Evolutionary conservation across 2,113 vertebrate species (phyloP).

Genomic region (Boleophthalmus pectinirostris): DNA sequence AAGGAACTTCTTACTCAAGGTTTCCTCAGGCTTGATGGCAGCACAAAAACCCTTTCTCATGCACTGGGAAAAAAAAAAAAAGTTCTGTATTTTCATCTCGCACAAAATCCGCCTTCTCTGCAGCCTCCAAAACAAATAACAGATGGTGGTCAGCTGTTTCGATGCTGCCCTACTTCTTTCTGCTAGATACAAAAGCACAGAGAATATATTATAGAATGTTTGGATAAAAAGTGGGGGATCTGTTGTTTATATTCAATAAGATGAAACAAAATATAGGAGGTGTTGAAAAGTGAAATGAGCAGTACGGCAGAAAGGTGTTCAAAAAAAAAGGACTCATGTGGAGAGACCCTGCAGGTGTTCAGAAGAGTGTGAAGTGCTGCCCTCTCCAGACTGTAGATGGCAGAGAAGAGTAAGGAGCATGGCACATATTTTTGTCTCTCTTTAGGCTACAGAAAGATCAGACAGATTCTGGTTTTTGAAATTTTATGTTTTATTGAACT

Average conservation of each 20-base stretch:
- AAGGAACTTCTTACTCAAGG: constrained; percentile 34
- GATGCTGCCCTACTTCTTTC: constrained; percentile 69
- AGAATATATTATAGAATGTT: constrained; percentile 12
- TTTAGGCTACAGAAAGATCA: constrained; percentile 34
- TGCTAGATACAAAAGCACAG: constrained; percentile 30
- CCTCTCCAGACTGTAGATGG: constrained; percentile 69
- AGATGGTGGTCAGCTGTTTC: constrained; percentile 85
- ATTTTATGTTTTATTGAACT: constrained; percentile 6
- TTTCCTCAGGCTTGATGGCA: constrained; percentile 36
- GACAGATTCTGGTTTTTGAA: constrained; percentile 8
- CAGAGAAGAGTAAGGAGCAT: constrained; percentile 55
- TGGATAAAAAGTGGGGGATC: neutral
- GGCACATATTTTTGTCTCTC: constrained; percentile 16
- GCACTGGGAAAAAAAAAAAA: neutral
- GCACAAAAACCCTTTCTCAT: neutral
- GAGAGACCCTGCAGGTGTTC: constrained; percentile 25
- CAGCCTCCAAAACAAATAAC: constrained; percentile 60
- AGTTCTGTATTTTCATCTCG: constrained; percentile 24
- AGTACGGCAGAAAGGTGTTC: neutral
- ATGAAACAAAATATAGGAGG: neutral
- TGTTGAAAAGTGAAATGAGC: neutral
- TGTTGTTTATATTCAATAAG: neutral
- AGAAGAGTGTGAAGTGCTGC: constrained; percentile 52
- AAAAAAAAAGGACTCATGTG: constrained; percentile 5
- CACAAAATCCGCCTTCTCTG: constrained; percentile 58